A percentile compares a stretch with the other conserved stretches of the same genome.
These are phyloP conservation scores for Coboldia fuscipes DNA, from an alignment of 1,140 invertebrate genomes.

Conservation along the genomic window DNA sequence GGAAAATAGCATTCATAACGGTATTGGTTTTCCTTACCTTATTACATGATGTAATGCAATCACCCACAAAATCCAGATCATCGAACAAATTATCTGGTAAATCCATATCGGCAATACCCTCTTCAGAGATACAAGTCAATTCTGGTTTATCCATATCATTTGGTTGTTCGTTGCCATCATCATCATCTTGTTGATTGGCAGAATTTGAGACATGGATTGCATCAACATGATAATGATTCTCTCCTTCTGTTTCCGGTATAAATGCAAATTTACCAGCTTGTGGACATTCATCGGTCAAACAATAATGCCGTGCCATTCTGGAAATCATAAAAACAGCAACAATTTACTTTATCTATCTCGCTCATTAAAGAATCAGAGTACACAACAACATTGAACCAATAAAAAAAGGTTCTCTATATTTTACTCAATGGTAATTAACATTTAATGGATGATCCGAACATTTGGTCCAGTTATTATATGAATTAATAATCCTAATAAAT, in stretches of 20 bases:
- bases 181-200: neutral
- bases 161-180: slow-evolving; percentile 10
- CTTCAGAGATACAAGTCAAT: slow-evolving; percentile 70
- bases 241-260: slow-evolving; percentile 32
- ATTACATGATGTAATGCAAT: slow-evolving; percentile 74
- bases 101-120: slow-evolving; percentile 66
- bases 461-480: no score
- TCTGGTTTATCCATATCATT: slow-evolving; percentile 35
- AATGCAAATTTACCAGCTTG: slow-evolving; percentile 32
- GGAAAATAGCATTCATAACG: neutral
- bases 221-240: slow-evolving; percentile 20
- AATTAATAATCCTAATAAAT: no score
- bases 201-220: no score
- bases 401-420: no score
- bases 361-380: no score
- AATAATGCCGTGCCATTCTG: slow-evolving; percentile 13
- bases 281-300: slow-evolving; percentile 30
- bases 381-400: no score
- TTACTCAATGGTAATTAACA: no score
- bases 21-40: slow-evolving; percentile 32
- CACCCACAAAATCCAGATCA: slow-evolving; percentile 59
- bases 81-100: slow-evolving; percentile 57
- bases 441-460: no score
- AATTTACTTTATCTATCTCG: no score
- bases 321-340: slow-evolving; percentile 24